These are phyloP conservation scores for Phrixothrix hirtus DNA, from an alignment of 2,888 invertebrate species.

Conservation along the genomic window DNA sequence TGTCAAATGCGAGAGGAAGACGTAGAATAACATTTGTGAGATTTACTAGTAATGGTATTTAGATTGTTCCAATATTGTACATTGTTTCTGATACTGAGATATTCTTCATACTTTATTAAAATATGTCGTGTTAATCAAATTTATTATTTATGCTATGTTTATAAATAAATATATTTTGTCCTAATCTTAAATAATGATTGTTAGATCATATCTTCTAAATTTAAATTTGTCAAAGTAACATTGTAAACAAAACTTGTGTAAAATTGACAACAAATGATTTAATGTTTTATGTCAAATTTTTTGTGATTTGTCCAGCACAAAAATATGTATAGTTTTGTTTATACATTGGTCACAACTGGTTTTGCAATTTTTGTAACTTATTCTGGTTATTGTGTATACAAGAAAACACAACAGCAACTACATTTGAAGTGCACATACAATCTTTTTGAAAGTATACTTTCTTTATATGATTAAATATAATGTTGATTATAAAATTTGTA, in stretches of 20 bases:
- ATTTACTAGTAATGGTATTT: conserved; percentile 26
- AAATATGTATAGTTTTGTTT: conserved; percentile 18
- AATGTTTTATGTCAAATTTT: conserved; percentile 16
- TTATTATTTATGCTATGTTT: conserved; percentile 17
- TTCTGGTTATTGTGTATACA: conserved; percentile 26
- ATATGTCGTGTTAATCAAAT: conserved; percentile 15
- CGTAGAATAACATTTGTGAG: conserved; percentile 46
- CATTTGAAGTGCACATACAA: conserved; percentile 13
- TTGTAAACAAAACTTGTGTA: not conserved
- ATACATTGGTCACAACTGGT: conserved; percentile 12
- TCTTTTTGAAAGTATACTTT: conserved; percentile 19
- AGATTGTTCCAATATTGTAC: conserved; percentile 36
- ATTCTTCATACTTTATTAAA: conserved; percentile 23
- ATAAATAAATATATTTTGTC: conserved; percentile 19
- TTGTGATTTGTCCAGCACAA: conserved; percentile 1
- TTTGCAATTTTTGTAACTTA: conserved; percentile 23
- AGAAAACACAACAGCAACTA: conserved; percentile 7
- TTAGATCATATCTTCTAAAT: not conserved
- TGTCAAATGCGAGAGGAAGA: conserved; percentile 53
- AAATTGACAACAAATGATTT: not conserved
- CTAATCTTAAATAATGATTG: conserved; percentile 1
- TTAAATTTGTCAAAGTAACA: not conserved
- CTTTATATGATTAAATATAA: not conserved
- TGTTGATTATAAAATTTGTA: conserved; percentile 5
- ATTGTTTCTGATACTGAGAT: conserved; percentile 34